Evolutionary conservation across 2,113 vertebrate species (phyloP), one percentile per base, ranked within the genome.

Genomic region (Dasyornis broadbenti): DNA sequence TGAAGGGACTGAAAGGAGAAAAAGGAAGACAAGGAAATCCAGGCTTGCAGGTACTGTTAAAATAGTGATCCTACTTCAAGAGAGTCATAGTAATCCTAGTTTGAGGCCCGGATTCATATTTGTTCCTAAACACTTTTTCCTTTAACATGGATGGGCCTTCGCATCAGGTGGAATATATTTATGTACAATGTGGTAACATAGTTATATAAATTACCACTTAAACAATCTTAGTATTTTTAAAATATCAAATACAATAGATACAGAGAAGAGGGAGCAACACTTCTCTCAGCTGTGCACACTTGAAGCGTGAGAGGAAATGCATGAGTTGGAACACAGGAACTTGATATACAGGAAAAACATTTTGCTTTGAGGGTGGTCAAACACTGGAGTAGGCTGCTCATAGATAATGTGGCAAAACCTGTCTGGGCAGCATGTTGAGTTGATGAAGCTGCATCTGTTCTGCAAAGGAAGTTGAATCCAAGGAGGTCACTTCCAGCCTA

Each of bases 21-120:
- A 98, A 95, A 71, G 99, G 99, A 98, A 98, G 98, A 69, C 81
- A 95, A 44, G 99, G 99, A 60, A 98, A 76, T 89, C 98, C 98
- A 73, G 99, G 99, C 33, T 85, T 94, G 65, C 98, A 98, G 96
- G 99, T 99, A 98, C 60, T 82, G n/a, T 82, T 88, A 56, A 83
- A 90, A 69, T 44, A 76, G 33, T 30, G 27, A 28, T 76, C 40
- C 23, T n/a, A 7, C 6, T 63, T 93, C 39, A 65, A 53, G 77
- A 40, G 6, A 63, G 23, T 19, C 12, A n/a, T 47, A 69, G 63
- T 24, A 30, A 39, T 63, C 31, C 15, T 42, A 26, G 13, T 54
- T 83, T 35, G 45, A 65, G 70, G 17, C 27, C 21, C 10, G 4
- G 17, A 59, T 72, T 64, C 24, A 3, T 56, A 27, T 63, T 68